Percentiles rank a stretch among this genome's conserved stretches.
phyloP scores from a whole-genome alignment of 2,797 vertebrate species.

The Gallirallus australis region DNA sequence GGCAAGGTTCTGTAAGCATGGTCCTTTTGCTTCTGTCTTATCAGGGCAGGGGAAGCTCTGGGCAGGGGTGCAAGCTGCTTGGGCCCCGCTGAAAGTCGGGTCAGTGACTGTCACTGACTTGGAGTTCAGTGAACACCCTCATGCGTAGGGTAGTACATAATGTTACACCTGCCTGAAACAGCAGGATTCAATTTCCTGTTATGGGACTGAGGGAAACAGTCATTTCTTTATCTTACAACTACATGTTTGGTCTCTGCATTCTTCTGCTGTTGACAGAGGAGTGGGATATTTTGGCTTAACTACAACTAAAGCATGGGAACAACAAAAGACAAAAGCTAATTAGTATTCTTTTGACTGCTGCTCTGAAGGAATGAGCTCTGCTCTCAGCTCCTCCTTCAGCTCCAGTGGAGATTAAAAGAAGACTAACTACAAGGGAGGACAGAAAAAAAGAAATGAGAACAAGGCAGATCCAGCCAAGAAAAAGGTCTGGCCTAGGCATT shows the following conservation, averaged over 20 bases:
- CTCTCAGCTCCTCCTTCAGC: neutral
- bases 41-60: neutral
- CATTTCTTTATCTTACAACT: neutral
- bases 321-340: conserved; percentile 11
- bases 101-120: neutral
- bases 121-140: neutral
- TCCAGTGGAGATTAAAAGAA: neutral
- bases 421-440: neutral
- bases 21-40: neutral
- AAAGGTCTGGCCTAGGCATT: neutral
- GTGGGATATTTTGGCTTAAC: conserved; percentile 3
- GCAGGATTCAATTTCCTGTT: neutral
- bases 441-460: neutral
- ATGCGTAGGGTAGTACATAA: neutral
- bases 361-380: neutral
- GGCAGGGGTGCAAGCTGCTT: neutral
- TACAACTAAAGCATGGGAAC: neutral
- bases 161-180: neutral
- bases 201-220: neutral
- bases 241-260: neutral
- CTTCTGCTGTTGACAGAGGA: neutral
- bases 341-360: conserved; percentile 1
- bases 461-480: neutral
- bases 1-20: neutral
- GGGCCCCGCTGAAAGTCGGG: neutral